phyloP scores from a whole-genome alignment of 2,888 invertebrate species.

The Tanypteryx hageni region DNA sequence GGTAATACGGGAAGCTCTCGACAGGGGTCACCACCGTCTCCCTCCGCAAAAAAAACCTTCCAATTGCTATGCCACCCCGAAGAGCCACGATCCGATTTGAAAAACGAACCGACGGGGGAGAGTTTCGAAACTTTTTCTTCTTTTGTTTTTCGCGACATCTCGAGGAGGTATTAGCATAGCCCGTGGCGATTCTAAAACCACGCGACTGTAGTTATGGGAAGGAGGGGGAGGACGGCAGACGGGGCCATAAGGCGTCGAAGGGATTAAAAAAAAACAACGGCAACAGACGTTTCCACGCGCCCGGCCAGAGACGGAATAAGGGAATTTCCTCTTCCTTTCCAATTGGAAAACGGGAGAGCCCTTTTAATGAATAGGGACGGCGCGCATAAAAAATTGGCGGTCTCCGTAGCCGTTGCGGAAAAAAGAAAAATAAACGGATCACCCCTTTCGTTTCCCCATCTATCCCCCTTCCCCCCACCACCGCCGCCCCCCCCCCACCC shows the following conservation, averaged over 20 bases:
- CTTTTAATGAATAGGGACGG: constrained; percentile 42
- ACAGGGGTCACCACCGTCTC: not conserved
- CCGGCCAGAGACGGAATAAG: not conserved
- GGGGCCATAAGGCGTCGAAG: not conserved
- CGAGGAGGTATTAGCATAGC: constrained; percentile 43
- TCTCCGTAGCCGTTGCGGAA: not conserved
- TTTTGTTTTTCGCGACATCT: constrained; percentile 26
- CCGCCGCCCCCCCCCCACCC: not conserved
- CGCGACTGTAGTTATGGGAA: not conserved
- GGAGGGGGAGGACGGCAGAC: not conserved
- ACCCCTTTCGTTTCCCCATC: not conserved
- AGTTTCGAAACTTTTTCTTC: constrained; percentile 26
- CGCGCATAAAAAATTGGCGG: not conserved
- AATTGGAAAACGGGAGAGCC: not conserved
- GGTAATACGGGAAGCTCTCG: not conserved
- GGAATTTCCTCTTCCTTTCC: not conserved
- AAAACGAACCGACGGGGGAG: constrained; percentile 21
- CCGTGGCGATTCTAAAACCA: constrained; percentile 44
- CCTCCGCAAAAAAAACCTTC: not conserved
- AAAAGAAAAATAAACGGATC: not conserved
- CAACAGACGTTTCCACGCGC: not conserved
- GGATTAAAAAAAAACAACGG: not conserved
- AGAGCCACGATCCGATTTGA: constrained; percentile 36
- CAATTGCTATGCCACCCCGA: not conserved
- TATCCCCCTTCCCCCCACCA: not conserved